Conservation (phyloP, 1,140 invertebrate genomes). For the Cydia pomonella region DNA sequence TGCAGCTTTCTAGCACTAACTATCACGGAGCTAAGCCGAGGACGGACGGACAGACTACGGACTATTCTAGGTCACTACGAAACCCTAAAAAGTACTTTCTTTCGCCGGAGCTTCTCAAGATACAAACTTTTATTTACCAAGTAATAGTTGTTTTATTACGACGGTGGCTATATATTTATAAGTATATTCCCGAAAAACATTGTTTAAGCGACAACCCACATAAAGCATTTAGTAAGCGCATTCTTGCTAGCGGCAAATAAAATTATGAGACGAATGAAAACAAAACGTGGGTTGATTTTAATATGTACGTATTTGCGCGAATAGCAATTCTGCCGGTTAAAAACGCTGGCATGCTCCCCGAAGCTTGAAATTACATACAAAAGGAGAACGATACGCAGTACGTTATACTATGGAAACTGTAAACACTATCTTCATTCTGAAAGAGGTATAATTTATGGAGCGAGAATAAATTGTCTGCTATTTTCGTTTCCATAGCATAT, state of each 20-base stretch:
- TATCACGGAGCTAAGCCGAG: too few species aligned
- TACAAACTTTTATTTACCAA: too few species aligned
- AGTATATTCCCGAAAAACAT: too few species aligned
- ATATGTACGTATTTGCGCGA: constrained; percentile 34
- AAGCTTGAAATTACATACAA: constrained; percentile 51
- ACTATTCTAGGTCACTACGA: too few species aligned
- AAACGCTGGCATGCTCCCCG: constrained; percentile 44
- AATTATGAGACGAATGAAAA: constrained; percentile 34
- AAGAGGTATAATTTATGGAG: constrained; percentile 26
- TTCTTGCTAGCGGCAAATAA: constrained; percentile 24
- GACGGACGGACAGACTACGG: too few species aligned
- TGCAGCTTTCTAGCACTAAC: too few species aligned
- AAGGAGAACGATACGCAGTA: constrained; percentile 38
- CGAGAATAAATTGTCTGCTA: constrained; percentile 16
- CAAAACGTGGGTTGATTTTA: constrained; percentile 34
- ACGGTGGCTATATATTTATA: too few species aligned
- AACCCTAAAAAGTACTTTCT: too few species aligned
- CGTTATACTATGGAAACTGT: constrained; percentile 27
- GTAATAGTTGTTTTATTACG: too few species aligned
- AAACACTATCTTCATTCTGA: constrained; percentile 22
- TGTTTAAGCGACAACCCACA: background rate
- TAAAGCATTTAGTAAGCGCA: background rate
- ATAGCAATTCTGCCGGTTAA: constrained; percentile 31
- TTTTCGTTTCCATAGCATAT: constrained; percentile 12
- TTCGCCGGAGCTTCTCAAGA: too few species aligned